Percentiles rank a stretch among this genome's conserved stretches.
phyloP scores from a whole-genome alignment of 2,888 invertebrate species.

The Eupithecia pulchellata region DNA sequence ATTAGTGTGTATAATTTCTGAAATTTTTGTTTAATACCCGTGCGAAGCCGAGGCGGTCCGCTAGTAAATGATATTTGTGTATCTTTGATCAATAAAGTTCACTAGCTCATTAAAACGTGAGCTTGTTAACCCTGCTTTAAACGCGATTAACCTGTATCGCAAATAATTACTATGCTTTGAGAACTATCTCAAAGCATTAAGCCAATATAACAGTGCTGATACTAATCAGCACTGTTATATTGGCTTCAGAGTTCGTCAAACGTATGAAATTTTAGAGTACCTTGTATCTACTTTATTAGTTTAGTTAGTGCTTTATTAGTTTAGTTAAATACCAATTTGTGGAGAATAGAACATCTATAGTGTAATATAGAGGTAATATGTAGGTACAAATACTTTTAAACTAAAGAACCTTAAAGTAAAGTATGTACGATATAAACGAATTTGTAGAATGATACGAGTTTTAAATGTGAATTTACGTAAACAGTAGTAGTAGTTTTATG shows the following conservation, averaged over 20 bases:
- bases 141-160: not conserved
- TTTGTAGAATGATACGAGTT: too few species aligned
- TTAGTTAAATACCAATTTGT: not conserved
- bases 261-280: not conserved
- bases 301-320: not conserved
- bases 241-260: not conserved
- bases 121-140: not conserved
- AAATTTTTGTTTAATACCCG: too few species aligned
- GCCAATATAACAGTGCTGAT: too few species aligned
- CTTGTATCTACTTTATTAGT: not conserved
- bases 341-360: not conserved
- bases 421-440: too few species aligned
- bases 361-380: too few species aligned
- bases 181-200: too few species aligned
- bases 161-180: constrained; percentile 2
- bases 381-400: not conserved
- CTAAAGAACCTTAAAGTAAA: too few species aligned
- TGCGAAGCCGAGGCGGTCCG: too few species aligned
- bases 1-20: too few species aligned
- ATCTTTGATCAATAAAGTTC: not conserved
- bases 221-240: not conserved
- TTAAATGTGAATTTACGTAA: too few species aligned
- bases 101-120: constrained; percentile 7
- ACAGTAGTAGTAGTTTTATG: too few species aligned
- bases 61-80: too few species aligned